Conservation (phyloP, 2,113 vertebrate species). For the Myiagra hebetior region DNA sequence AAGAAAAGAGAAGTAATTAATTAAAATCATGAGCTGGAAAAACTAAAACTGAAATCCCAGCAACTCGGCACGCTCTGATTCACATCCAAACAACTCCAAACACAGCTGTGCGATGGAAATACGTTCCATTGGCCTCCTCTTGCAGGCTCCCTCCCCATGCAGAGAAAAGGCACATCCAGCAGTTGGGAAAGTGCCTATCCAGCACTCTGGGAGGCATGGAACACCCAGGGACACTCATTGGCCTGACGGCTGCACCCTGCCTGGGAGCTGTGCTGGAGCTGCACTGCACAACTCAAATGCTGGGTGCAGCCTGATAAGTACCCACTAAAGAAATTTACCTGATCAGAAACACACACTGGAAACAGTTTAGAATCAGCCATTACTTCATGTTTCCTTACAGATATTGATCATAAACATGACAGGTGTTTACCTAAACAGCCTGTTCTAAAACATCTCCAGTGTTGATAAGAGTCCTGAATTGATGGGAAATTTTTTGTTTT, state of each 20-base stretch:
- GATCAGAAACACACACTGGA: background rate
- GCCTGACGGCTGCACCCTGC: background rate
- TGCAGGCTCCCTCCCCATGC: background rate
- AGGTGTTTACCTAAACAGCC: background rate
- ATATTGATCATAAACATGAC: fast-evolving
- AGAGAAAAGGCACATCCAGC: background rate
- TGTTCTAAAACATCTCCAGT: background rate
- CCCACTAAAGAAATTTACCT: background rate
- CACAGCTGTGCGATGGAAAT: background rate
- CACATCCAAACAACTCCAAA: background rate
- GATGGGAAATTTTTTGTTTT: background rate
- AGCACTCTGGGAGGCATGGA: background rate
- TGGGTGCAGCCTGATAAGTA: background rate
- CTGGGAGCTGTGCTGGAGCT: background rate
- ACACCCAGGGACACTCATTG: background rate
- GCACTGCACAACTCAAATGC: background rate
- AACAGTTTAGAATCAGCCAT: background rate
- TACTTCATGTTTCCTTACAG: background rate
- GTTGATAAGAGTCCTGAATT: background rate
- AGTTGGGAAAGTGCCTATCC: background rate
- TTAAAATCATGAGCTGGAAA: background rate
- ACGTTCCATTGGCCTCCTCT: background rate
- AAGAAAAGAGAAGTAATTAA: background rate
- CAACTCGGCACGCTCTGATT: background rate
- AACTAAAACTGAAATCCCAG: background rate